Percentiles rank a stretch among this genome's conserved stretches.
Conservation (phyloP, 2,113 vertebrate genomes). For the Macroglossus sobrinus region DNA sequence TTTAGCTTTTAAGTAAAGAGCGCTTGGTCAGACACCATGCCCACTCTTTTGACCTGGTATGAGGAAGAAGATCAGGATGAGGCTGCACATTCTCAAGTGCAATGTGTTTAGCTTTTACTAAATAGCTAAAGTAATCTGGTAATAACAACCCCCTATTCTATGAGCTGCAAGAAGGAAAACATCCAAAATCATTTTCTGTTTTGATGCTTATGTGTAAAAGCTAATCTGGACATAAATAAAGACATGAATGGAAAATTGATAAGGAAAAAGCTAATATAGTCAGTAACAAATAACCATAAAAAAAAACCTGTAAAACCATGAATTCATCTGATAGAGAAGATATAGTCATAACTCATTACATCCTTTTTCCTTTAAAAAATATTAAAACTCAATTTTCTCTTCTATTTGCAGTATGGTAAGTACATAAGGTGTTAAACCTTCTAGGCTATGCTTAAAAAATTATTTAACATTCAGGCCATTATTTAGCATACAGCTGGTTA, state of each 20-base stretch:
- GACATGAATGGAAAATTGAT: conserved; percentile 47
- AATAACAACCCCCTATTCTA: background rate
- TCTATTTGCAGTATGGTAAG: conserved; percentile 82
- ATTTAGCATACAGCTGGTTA: conserved; percentile 98
- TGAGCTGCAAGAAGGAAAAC: background rate
- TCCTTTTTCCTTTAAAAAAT: conserved; percentile 63
- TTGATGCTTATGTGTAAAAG: background rate
- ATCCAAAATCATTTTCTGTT: background rate
- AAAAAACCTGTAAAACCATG: conserved; percentile 53
- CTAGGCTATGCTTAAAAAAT: conserved; percentile 87
- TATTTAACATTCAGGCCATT: conserved; percentile 93
- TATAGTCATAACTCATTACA: conserved; percentile 25
- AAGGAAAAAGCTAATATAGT: conserved; percentile 31
- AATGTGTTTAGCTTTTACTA: conserved; percentile 62
- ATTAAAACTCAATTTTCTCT: conserved; percentile 63
- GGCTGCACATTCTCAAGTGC: conserved; percentile 61
- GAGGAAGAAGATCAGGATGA: conserved; percentile 60
- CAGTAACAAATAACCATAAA: conserved; percentile 40
- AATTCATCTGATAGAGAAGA: conserved; percentile 49
- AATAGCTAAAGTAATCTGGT: conserved; percentile 44
- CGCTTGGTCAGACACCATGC: conserved; percentile 26
- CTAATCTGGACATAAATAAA: background rate
- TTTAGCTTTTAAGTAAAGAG: conserved; percentile 28
- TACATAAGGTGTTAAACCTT: conserved; percentile 93
- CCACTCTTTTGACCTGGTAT: conserved; percentile 49